These are phyloP conservation scores for Mus musculus DNA, from an alignment of 2,113 vertebrate species.

Conservation along the genomic window GRCm39 chr4:150328501-150329000, in stretches of 20 bases:
- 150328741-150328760: constrained; percentile 98
- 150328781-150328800: constrained; percentile 98
- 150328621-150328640: neutral
- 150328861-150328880: too few relatives aligned
- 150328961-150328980: neutral
- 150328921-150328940: neutral
- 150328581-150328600: neutral
- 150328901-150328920: neutral
- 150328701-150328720: constrained; percentile 98
- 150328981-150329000: too few relatives aligned
- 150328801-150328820: constrained; percentile 95
- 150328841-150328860: neutral
- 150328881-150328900: too few relatives aligned
- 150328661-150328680: fast-evolving
- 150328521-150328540: constrained; percentile 97
- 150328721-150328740: constrained; percentile 97
- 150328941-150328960: neutral
- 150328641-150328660: neutral
- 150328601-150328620: neutral
- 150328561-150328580: too few relatives aligned
- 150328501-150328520: constrained; percentile 99
- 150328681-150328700: constrained; percentile 89
- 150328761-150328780: constrained; percentile 97
- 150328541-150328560: fast-evolving
- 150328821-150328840: constrained; percentile 96